Evolutionary conservation across 2,113 vertebrate genomes (phyloP).

Genomic region (Periophthalmodon schlosseri): DNA sequence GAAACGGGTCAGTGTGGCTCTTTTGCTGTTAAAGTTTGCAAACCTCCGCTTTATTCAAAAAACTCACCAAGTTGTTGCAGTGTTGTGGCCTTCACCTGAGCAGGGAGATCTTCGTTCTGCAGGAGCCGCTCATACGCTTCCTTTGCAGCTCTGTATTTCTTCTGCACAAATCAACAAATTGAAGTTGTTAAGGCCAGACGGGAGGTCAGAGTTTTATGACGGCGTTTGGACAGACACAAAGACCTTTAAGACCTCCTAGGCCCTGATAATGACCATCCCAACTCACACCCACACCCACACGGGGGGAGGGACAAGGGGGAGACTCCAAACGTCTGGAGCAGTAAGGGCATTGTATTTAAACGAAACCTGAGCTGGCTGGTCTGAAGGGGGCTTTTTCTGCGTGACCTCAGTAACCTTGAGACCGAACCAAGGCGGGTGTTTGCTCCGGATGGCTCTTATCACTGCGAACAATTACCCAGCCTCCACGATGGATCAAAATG

Average conservation of each 20-base stretch:
- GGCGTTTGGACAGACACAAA: conserved; percentile 64
- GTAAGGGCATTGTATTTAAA: conserved; percentile 38
- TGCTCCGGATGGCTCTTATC: conserved; percentile 37
- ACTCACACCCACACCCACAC: conserved; percentile 41
- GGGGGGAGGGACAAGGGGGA: conserved; percentile 68
- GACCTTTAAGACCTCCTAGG: conserved; percentile 59
- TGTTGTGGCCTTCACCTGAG: conserved; percentile 97
- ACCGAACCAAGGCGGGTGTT: conserved; percentile 14
- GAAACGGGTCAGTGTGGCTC: too few relatives aligned
- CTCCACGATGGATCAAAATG: conserved; percentile 15
- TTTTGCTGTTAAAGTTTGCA: too few relatives aligned
- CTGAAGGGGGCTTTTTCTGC: conserved; percentile 51
- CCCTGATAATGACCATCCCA: conserved; percentile 56
- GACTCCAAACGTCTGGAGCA: conserved; percentile 66
- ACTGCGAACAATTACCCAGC: conserved; percentile 3
- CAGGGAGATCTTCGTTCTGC: conserved; percentile 93
- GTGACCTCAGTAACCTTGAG: conserved; percentile 52
- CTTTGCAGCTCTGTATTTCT: conserved; percentile 96
- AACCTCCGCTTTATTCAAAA: too few relatives aligned
- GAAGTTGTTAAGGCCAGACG: conserved; percentile 60
- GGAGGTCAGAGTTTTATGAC: conserved; percentile 67
- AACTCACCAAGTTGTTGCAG: conserved; percentile 97
- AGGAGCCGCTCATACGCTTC: conserved; percentile 97
- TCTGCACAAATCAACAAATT: conserved; percentile 73
- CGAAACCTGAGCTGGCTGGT: conserved; percentile 63